Base-by-base conservation (phyloP, 2,888 invertebrate species). In the Hyles lineata region DNA sequence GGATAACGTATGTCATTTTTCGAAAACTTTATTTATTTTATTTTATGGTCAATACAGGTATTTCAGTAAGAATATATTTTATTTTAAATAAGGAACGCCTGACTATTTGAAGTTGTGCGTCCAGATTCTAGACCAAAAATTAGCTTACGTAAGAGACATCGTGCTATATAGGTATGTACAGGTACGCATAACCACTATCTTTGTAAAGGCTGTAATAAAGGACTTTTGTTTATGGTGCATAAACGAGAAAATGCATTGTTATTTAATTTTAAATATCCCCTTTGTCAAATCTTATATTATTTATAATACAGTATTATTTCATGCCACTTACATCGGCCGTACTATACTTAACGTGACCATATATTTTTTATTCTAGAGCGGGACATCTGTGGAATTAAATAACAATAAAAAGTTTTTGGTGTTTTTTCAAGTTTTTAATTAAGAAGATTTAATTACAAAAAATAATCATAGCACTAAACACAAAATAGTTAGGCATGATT, bases 271-370 rank as follows among this genome's bases (percentile, higher is more conserved):
- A 52, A 67, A 61, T 52, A 52, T 52, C 63, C 32, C 52, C 50
- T 11, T 71, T 72, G 17, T 67, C 21, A 21, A 32, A 35, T 35
- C 15, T 63, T 59, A 72, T 58, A 35, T 73, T 62, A 55, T 70
- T 72, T 70, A 21, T 43, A 62, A 70, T 32, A 58, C 55, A 25
- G 50, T 73, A 50, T 76, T 70, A 79, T 78, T 78, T 76, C 74
- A 78, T 74, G 79, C 71, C 76, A 72, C 73, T 69, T 76, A 60
- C 74, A 74, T 74, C 72, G 69, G 70, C n/a, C 70, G 69, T 70
- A 63, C 61, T 58, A 58, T 52, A 70, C 29, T 55, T 32, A 29
- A n/a, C n/a, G n/a, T n/a, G n/a, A n/a, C n/a, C n/a, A n/a, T n/a
- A n/a, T n/a, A n/a, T n/a, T n/a, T n/a, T n/a, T n/a, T n/a, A n/a